Percentiles rank a stretch among this genome's conserved stretches.
Conservation (phyloP, 1,140 invertebrate species). For the Ceratoteleas bidentatus region DNA sequence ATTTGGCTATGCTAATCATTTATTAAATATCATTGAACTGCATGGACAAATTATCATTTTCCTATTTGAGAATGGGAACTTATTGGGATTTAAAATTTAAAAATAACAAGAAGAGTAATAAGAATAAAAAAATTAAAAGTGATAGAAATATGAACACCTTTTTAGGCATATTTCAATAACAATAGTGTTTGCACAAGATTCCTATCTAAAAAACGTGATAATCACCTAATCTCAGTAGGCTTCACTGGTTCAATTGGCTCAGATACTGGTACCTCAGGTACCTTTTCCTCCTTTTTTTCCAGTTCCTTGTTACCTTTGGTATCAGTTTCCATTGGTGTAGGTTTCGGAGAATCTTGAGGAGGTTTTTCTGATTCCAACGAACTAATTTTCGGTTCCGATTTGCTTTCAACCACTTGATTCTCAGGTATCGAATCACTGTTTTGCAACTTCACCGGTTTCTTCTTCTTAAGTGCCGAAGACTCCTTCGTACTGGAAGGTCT, state of each 20-base stretch:
- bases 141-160: too few relatives aligned
- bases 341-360: conserved; percentile 11
- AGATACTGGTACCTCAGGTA: neutral
- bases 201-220: neutral
- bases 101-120: too few relatives aligned
- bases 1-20: too few relatives aligned
- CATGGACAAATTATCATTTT: too few relatives aligned
- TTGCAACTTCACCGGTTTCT: conserved; percentile 34
- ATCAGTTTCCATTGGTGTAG: conserved; percentile 12
- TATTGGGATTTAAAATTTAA: too few relatives aligned
- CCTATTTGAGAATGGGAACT: too few relatives aligned
- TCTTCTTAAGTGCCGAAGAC: conserved; percentile 32
- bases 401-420: conserved; percentile 47
- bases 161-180: too few relatives aligned
- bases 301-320: conserved; percentile 7
- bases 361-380: conserved; percentile 25
- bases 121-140: too few relatives aligned
- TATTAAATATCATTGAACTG: too few relatives aligned
- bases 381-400: neutral
- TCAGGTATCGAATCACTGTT: conserved; percentile 54
- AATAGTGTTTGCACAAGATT: neutral
- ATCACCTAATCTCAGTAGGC: conserved; percentile 28
- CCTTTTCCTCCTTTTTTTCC: conserved; percentile 17
- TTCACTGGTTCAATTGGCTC: conserved; percentile 1
- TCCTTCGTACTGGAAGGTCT: conserved; percentile 44